These are phyloP conservation scores for Mechanitis mazaeus DNA, from an alignment of 2,888 invertebrate species.

Conservation along the genomic window DNA sequence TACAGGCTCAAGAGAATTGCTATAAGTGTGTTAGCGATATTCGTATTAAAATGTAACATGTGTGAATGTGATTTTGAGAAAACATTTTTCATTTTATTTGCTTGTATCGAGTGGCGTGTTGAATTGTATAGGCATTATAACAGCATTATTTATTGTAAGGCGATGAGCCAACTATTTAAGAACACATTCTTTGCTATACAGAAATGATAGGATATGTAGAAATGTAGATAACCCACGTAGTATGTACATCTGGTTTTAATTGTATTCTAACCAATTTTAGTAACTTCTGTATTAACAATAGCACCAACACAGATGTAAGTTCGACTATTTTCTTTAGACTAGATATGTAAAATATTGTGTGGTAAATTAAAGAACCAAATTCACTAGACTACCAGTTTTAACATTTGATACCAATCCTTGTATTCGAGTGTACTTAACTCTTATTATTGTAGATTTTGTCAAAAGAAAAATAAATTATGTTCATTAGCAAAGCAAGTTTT, in stretches of 20 bases:
- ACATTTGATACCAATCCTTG: conserved; percentile 76
- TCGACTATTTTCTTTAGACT: conserved; percentile 40
- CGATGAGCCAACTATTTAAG: conserved; percentile 48
- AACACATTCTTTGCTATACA: conserved; percentile 39
- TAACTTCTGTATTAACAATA: conserved; percentile 23
- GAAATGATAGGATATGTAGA: conserved; percentile 58
- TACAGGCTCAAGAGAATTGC: conserved; percentile 16
- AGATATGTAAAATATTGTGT: conserved; percentile 49
- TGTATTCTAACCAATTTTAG: conserved; percentile 23
- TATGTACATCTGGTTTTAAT: conserved; percentile 35
- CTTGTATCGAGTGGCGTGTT: conserved; percentile 17
- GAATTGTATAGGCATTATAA: conserved; percentile 40
- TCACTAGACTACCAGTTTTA: conserved; percentile 67
- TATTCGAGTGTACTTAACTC: conserved; percentile 75
- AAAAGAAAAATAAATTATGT: conserved; percentile 72
- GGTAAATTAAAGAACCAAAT: conserved; percentile 70
- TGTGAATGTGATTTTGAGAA: conserved; percentile 36
- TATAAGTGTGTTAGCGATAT: conserved; percentile 22
- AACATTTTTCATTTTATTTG: conserved; percentile 20
- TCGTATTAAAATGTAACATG: conserved; percentile 27
- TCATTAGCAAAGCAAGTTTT: conserved; percentile 60
- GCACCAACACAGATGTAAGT: conserved; percentile 25
- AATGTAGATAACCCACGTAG: conserved; percentile 70
- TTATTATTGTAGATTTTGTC: conserved; percentile 74
- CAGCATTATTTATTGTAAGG: conserved; percentile 63